A percentile compares a stretch with the other conserved stretches of the same genome.
Evolutionary conservation across 1,140 invertebrate species (phyloP).

Genomic region (Trichonephila inaurata): DNA sequence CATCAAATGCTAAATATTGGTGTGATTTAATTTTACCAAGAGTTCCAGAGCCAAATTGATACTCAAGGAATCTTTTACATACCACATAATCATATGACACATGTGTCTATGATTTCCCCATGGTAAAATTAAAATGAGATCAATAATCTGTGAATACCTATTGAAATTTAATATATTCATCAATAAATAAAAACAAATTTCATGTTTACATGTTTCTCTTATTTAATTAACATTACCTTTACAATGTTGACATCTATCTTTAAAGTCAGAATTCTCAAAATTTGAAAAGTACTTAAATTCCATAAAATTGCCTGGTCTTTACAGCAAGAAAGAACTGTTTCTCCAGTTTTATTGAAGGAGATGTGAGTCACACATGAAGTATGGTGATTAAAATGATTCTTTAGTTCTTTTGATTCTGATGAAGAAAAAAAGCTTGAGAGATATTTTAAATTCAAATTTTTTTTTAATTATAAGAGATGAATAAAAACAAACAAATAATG

Average conservation of each 20-base stretch:
- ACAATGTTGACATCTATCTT: conserved; percentile 62
- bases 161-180: too few species aligned
- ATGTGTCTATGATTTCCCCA: too few species aligned
- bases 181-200: too few species aligned
- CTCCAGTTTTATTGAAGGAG: conserved; percentile 57
- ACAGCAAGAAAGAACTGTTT: conserved; percentile 46
- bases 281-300: conserved; percentile 38
- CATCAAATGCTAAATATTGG: too few species aligned
- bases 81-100: too few species aligned
- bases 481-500: background rate
- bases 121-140: too few species aligned
- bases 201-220: too few species aligned
- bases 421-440: background rate
- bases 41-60: too few species aligned
- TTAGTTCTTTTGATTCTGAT: conserved; percentile 43
- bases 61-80: too few species aligned
- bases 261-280: conserved; percentile 41
- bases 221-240: conserved; percentile 34
- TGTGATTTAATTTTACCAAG: too few species aligned
- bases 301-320: conserved; percentile 67
- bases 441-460: background rate
- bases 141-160: too few species aligned
- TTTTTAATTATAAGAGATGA: background rate
- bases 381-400: conserved; percentile 59
- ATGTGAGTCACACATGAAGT: conserved; percentile 57